Conservation (phyloP, 2,113 vertebrate genomes). For the Melanostigma gelatinosum region DNA sequence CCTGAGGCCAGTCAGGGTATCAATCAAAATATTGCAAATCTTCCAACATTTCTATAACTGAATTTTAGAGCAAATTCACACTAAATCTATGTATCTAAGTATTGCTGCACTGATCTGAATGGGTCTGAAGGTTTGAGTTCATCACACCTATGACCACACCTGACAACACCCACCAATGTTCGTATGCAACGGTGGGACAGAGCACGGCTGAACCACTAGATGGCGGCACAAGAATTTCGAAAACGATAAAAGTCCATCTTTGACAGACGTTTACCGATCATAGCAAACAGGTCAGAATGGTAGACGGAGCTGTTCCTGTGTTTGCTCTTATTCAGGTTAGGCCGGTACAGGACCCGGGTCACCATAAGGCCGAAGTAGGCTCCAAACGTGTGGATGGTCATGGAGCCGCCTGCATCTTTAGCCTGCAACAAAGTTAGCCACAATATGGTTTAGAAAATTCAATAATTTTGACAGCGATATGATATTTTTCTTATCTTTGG, state of each 20-base stretch:
- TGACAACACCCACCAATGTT: neutral
- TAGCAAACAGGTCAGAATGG: constrained; percentile 88
- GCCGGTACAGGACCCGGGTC: constrained; percentile 86
- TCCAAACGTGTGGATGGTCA: constrained; percentile 94
- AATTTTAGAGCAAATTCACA: neutral
- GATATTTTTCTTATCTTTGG: neutral
- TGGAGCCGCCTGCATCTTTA: constrained; percentile 89
- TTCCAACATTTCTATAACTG: too few relatives aligned
- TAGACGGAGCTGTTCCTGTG: constrained; percentile 81
- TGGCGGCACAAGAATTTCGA: neutral
- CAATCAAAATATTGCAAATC: too few relatives aligned
- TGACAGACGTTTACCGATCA: constrained; percentile 84
- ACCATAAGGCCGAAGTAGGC: constrained; percentile 92
- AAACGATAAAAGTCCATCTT: neutral
- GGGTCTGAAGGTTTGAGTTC: neutral
- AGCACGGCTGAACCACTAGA: neutral
- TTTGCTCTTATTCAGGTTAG: constrained; percentile 80
- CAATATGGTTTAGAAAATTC: neutral
- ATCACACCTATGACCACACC: neutral
- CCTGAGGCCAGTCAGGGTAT: neutral
- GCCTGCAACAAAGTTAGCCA: constrained; percentile 77
- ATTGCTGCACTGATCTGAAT: neutral
- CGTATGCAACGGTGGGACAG: neutral
- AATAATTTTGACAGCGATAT: neutral
- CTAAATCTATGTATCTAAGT: neutral